Conservation (phyloP, 2,113 vertebrate species). For the Mirounga angustirostris region DNA sequence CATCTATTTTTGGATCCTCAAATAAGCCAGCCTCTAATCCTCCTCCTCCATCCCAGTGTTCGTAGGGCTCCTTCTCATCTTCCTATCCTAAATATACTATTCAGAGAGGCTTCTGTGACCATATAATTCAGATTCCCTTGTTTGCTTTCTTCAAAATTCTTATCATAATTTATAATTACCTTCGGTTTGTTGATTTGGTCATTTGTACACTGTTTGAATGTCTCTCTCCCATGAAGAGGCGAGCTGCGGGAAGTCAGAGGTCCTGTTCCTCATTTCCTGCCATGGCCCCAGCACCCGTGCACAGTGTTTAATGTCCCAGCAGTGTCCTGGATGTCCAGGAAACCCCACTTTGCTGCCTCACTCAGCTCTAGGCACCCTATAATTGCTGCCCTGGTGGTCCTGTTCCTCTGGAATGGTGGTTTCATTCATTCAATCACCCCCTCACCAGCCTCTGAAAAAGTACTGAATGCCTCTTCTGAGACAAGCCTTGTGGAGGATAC, state of each 20-base stretch:
- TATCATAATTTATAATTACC: neutral
- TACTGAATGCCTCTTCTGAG: neutral
- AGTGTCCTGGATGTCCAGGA: neutral
- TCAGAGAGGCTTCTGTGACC: neutral
- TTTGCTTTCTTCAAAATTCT: neutral
- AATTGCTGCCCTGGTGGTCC: neutral
- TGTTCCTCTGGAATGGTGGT: neutral
- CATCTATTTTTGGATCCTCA: neutral
- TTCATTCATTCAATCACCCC: neutral
- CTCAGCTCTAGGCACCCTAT: neutral
- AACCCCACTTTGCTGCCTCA: neutral
- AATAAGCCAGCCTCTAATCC: neutral
- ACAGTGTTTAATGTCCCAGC: neutral
- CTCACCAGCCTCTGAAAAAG: neutral
- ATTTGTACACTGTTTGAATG: neutral
- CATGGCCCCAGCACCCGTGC: neutral
- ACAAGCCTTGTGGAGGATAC: neutral
- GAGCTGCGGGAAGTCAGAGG: neutral
- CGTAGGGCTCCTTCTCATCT: neutral
- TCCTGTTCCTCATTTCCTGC: neutral
- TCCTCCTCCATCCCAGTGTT: neutral
- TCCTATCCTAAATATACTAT: neutral
- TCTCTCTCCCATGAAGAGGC: neutral
- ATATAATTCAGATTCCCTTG: neutral
- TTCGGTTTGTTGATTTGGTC: neutral